Base-by-base conservation (phyloP, 2,113 vertebrate species). In the Corvus hawaiiensis region DNA sequence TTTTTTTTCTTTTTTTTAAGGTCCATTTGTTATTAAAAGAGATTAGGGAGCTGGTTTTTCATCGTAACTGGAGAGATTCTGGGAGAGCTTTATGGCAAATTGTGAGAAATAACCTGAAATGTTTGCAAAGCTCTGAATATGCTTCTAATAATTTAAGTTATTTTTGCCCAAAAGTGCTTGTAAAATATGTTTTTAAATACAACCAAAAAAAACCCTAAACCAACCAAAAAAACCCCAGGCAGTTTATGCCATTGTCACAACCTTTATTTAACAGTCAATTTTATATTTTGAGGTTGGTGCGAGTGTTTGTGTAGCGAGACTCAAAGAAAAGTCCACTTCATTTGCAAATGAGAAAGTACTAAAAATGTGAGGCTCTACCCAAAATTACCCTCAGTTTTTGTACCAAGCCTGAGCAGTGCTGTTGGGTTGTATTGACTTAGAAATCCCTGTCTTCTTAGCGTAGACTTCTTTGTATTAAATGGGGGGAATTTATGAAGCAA, bases 21-120 rank as follows among this genome's bases (percentile, higher is more conserved):
- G 72, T 63, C 75, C 61, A 15, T 95, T 84, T 94, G 78, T 77
- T 97, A 93, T 95, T 92, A 85, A 97, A 97, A 94, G 96, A 85
- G 91, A 97, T 97, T 87, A 87, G 96, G 95, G 94, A 97, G 92
- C 94, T 69, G 93, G 91, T 94, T 98, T 98, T 96, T 96, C 94
- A 84, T 95, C 14, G 1, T 43, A 77, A 94, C 37, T 48, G 18
- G 73, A 33, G 27, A 46, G 56, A 43, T 85, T 87, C 84, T 93
- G 28, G 11, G 89, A 89, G 27, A 84, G 30, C 32, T 78, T 64
- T 51, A 27, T 93, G 66, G 35, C 52, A 78, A 75, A 27, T 78
- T 68, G 68, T 89, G 71, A 87, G 54, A 81, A 84, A 43, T 76
- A 90, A 67, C 33, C 61, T 55, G 85, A 84, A 95, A 72, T 61